Evolutionary conservation across 2,888 invertebrate genomes (phyloP).

Genomic region (Polymixis lichenea): DNA sequence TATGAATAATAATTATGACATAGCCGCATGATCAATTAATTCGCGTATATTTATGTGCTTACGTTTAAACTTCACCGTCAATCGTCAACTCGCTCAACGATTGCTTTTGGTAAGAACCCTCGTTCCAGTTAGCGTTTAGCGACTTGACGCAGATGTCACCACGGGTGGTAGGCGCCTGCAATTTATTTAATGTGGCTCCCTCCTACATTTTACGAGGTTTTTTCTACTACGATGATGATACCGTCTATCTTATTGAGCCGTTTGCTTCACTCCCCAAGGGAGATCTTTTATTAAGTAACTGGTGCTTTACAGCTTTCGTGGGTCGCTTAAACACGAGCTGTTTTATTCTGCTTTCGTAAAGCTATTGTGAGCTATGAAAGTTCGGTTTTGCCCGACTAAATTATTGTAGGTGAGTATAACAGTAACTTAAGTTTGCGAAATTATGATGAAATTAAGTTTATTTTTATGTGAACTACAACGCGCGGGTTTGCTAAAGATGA

Average conservation of each 20-base stretch:
- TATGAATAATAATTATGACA: background rate
- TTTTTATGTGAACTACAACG: too few species aligned
- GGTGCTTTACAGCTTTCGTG: constrained; percentile 79
- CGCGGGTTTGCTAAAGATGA: too few species aligned
- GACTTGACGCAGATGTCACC: constrained; percentile 80
- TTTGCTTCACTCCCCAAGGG: constrained; percentile 83
- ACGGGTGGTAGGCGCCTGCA: constrained; percentile 81
- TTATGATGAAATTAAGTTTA: too few species aligned
- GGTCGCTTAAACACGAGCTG: constrained; percentile 70
- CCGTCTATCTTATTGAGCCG: constrained; percentile 87
- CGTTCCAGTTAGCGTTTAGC: constrained; percentile 70
- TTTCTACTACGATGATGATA: constrained; percentile 82
- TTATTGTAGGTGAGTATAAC: too few species aligned
- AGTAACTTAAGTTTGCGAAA: too few species aligned
- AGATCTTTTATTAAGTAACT: constrained; percentile 87
- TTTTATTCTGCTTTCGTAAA: constrained; percentile 64
- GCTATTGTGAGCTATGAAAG: constrained; percentile 1
- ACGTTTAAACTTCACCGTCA: background rate
- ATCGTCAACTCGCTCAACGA: background rate
- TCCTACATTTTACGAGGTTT: constrained; percentile 85
- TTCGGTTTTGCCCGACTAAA: background rate
- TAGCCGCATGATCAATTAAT: background rate
- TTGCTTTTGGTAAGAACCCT: background rate
- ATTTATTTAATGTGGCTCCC: constrained; percentile 87
- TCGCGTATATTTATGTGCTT: background rate